A percentile compares a stretch with the other conserved stretches of the same genome.
Conservation (phyloP, 2,113 vertebrate genomes). For the Bubo bubo region DNA sequence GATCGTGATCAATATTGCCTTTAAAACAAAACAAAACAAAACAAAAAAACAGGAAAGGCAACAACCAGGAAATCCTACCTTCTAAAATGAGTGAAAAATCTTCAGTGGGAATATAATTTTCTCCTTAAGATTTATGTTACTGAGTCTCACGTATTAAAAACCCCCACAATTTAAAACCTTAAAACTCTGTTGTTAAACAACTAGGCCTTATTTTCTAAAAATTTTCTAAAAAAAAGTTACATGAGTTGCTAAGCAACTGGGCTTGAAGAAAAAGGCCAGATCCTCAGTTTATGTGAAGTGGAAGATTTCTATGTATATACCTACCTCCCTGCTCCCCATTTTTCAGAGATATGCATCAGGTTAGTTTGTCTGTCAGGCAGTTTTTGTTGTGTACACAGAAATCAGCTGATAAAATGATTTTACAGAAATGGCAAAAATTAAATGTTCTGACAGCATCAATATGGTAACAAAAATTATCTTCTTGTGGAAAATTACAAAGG, state of each 20-base stretch:
- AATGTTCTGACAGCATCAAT: neutral
- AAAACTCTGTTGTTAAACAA: conserved; percentile 15
- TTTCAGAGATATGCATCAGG: neutral
- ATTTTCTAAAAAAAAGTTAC: neutral
- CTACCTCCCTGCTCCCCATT: neutral
- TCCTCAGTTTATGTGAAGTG: neutral
- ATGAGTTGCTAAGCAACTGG: conserved; percentile 68
- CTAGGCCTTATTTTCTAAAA: conserved; percentile 39
- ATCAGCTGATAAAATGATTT: neutral
- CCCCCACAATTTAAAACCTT: neutral
- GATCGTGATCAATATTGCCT: neutral
- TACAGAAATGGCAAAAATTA: neutral
- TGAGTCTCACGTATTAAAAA: neutral
- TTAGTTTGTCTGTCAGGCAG: neutral
- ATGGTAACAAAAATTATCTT: neutral
- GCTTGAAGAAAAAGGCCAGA: neutral
- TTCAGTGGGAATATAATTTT: neutral
- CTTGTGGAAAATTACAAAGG: neutral
- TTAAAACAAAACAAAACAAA: neutral
- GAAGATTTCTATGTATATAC: neutral
- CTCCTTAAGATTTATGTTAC: neutral
- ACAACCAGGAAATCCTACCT: neutral
- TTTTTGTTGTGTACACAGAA: neutral
- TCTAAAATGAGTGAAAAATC: neutral
- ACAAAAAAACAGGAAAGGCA: neutral